These are phyloP conservation scores for Petaurus breviceps DNA, from an alignment of 2,113 vertebrate genomes.

Conservation along the genomic window DNA sequence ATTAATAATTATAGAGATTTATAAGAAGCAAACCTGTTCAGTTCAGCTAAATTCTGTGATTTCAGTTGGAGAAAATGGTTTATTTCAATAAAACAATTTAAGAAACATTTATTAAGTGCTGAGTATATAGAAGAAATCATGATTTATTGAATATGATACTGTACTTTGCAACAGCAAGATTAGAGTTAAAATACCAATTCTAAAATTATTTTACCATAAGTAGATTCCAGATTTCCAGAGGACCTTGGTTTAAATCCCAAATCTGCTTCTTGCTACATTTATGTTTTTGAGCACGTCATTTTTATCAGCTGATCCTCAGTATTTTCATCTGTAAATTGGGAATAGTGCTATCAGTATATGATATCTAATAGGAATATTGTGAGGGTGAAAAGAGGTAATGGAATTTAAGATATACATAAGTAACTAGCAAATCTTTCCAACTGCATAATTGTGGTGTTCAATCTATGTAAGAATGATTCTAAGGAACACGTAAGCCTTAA, in stretches of 20 bases:
- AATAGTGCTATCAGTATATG: not conserved
- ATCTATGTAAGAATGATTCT: not conserved
- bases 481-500: not conserved
- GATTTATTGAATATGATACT: not conserved
- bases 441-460: not conserved
- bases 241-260: not conserved
- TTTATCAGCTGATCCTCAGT: rapidly evolving
- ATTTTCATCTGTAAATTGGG: not conserved
- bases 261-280: not conserved
- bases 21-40: not conserved
- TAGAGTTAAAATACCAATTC: not conserved
- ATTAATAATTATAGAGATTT: not conserved
- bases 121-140: not conserved
- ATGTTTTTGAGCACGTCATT: not conserved
- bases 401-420: not conserved
- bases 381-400: not conserved
- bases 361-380: not conserved
- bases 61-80: not conserved
- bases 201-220: not conserved
- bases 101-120: not conserved
- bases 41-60: not conserved
- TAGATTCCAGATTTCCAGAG: not conserved
- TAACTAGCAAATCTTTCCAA: not conserved
- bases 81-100: not conserved
- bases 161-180: not conserved